Evolutionary conservation across 2,888 invertebrate genomes (phyloP), one percentile per base, ranked within the genome.

Genomic region (Athalia cordata): DNA sequence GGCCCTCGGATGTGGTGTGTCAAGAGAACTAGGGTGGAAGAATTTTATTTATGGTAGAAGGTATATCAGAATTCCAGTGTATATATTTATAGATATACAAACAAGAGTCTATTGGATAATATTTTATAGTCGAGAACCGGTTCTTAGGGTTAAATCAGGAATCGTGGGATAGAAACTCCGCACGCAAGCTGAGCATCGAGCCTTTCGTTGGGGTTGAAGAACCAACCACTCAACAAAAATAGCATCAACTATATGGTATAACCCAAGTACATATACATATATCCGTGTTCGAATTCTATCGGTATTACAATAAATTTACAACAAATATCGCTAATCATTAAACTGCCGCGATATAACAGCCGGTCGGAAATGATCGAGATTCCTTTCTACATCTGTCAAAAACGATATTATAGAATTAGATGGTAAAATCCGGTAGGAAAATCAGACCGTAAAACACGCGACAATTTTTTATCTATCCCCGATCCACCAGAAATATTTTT

Each of bases 111-210:
- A 75, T 75, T 55, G 75, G 62, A 64, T 50, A 62, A 75, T 75
- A 75, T 75, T 75, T 75, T 75, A 64, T 29, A 45, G 29, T 50
- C 52, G 75, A 49, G 64, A 75, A 75, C 75, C 11, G 50, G 62
- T 74, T 74, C 62, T n/a, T 47, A 57, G 75, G 75, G 61, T 61
- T 64, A 43, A 64, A 62, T 75, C 72, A 43, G 72, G 29, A 72
- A 72, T 75, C 75, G 59, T 29, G 29, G 29, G 29, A 64, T 62
- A 50, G 15, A 62, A 75, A 43, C 50, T 15, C 1, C 13, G 62
- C 75, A 75, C 75, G 75, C 75, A 57, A 75, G 61, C 75, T 62
- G 61, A 72, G 49, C 75, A 74, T 74, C 74, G 62, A 50, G n/a
- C 55, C 9, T 29, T 62, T 52, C 62, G 62, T 29, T 29, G 29